Conservation (phyloP, 1,140 invertebrate genomes). For the Macrostomum lignano region DNA sequence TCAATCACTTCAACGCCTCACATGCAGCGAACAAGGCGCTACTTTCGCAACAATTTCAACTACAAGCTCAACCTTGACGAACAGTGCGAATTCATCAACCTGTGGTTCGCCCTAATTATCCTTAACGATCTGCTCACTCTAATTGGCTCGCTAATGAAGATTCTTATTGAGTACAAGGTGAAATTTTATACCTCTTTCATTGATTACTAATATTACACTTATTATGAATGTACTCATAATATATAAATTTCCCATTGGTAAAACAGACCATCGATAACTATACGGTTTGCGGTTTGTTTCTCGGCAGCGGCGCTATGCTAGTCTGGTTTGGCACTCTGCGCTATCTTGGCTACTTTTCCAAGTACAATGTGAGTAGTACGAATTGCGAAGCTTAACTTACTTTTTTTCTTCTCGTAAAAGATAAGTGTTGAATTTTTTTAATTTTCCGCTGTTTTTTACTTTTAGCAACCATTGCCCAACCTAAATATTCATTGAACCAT, state of each 20-base stretch:
- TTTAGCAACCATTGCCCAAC: too few species aligned
- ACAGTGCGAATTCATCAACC: too few species aligned
- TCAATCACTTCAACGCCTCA: too few species aligned
- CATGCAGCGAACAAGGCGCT: too few species aligned
- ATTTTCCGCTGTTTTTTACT: too few species aligned
- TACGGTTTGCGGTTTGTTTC: conserved; percentile 67
- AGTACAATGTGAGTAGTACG: conserved; percentile 70
- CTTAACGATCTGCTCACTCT: conserved; percentile 72
- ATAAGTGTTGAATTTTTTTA: too few species aligned
- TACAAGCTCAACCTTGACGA: too few species aligned
- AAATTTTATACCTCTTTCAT: conserved; percentile 7
- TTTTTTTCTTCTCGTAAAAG: too few species aligned
- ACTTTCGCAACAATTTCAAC: too few species aligned
- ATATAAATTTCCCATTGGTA: conserved; percentile 22
- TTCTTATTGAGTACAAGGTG: conserved; percentile 61
- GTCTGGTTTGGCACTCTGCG: conserved; percentile 85
- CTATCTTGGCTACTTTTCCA: conserved; percentile 85
- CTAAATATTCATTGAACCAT: too few species aligned
- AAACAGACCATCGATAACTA: conserved; percentile 45
- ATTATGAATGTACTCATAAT: conserved; percentile 1
- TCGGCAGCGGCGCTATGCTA: conserved; percentile 70
- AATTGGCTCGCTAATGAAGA: conserved; percentile 63
- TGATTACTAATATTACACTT: conserved; percentile 4
- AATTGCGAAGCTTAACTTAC: too few species aligned
- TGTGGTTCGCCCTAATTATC: too few species aligned